Base-by-base conservation (phyloP, 2,797 vertebrate species). In the Lepus townsendii region DNA sequence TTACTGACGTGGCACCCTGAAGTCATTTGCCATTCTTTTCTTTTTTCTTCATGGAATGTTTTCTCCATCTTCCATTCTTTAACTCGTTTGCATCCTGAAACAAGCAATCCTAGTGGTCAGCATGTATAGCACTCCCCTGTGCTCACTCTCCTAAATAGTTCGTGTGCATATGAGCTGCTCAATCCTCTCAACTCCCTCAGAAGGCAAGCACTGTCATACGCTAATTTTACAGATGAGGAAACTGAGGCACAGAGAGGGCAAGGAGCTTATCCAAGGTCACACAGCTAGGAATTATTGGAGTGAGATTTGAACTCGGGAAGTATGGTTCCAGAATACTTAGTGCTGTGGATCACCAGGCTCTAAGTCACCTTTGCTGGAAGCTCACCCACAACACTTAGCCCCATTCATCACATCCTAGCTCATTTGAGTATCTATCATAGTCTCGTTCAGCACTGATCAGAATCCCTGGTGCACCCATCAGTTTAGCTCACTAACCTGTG, bases 111-210 rank as follows among this genome's bases (percentile, higher is more conserved):
- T 22, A 16, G 42, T 7, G 19, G 26, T 30, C 17, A 38, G 5
- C 16, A 10, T 62, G 3, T 2, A 5, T 2, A 17, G n/a, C 22
- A 8, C 19, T 32, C 47, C 19, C 6, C 13, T 0, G 52, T 0
- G 57, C 20, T 72, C 32, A 13, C 8, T n/a, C n/a, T 62, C 7
- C 52, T 54, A 5, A 62, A n/a, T 10, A 47, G 63, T 69, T 90
- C 30, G 26, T 3, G 1, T 42, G 3, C 42, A 47, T 30, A 5
- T n/a, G 38, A 52, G 50, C 0, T 13, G 65, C 30, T 76, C 65
- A 32, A 47, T 17, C 20, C 87, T 93, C 47, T 19, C 3, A 17
- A 11, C 13, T 30, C 2, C 24, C 10, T 7, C 27, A 10, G 14
- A 26, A 60, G 14, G 16, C 2, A 3, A 80, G 16, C 24, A 4